These are phyloP conservation scores for Diacarnus erythraeanus DNA, from an alignment of 37 sponge, comb jelly and placozoan species.

Conservation along the genomic window DNA sequence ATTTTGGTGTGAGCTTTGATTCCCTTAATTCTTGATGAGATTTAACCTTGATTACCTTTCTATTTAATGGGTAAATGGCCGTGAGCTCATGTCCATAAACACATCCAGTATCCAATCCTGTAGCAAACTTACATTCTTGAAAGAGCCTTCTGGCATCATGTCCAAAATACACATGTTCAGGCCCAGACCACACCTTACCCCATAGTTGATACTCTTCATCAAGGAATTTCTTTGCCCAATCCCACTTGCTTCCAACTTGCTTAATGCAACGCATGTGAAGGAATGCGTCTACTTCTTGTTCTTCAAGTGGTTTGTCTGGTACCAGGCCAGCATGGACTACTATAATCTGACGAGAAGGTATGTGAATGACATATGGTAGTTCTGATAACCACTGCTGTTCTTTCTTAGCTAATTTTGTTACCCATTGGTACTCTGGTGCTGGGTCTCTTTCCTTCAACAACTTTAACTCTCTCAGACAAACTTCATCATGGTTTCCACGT, in stretches of 20 bases:
- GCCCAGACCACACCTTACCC: constrained; percentile 76
- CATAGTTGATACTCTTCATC: constrained; percentile 34
- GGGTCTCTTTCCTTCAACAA: not conserved
- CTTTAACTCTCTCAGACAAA: constrained; percentile 45
- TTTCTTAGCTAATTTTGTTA: constrained; percentile 57
- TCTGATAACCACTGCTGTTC: constrained; percentile 65
- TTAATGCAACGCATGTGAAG: constrained; percentile 60
- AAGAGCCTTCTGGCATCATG: constrained; percentile 72
- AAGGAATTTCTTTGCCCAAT: constrained; percentile 1
- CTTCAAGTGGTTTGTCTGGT: constrained; percentile 46
- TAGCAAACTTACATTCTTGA: constrained; percentile 61
- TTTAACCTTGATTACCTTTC: constrained; percentile 5
- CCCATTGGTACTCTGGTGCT: constrained; percentile 56
- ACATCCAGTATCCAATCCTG: constrained; percentile 87
- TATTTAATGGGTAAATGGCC: constrained; percentile 51
- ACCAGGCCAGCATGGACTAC: constrained; percentile 84
- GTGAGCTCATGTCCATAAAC: constrained; percentile 80
- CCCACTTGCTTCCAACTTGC: constrained; percentile 17
- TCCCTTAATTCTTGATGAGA: not conserved
- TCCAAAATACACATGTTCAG: constrained; percentile 83
- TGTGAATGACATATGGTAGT: constrained; percentile 63
- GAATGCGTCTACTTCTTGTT: constrained; percentile 43
- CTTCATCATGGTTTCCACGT: constrained; percentile 86
- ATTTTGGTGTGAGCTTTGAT: too few relatives aligned
- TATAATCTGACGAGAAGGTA: constrained; percentile 56